These are phyloP conservation scores for Rotaria sp. DNA, from an alignment of 2,888 invertebrate species.

Conservation along the genomic window DNA sequence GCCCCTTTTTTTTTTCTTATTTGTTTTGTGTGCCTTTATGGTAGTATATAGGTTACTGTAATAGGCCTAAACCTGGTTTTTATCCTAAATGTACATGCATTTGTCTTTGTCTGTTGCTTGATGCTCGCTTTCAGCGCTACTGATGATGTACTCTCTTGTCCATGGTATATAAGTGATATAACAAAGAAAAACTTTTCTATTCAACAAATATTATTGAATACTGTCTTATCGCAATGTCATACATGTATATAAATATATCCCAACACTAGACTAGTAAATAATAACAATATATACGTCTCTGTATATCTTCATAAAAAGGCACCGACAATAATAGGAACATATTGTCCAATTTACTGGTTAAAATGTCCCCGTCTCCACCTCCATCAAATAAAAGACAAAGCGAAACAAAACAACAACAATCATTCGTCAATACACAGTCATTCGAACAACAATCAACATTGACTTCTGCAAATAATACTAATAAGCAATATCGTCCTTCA, in stretches of 20 bases:
- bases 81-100: background rate
- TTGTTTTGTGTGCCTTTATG: background rate
- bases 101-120: background rate
- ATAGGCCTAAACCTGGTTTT: background rate
- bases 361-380: background rate
- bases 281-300: background rate
- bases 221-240: background rate
- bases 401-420: background rate
- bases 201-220: background rate
- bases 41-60: background rate
- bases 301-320: background rate
- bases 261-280: background rate
- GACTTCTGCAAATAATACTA: background rate
- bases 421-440: background rate
- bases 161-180: background rate
- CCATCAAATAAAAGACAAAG: background rate
- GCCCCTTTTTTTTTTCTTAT: background rate
- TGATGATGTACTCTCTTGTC: conserved; percentile 5
- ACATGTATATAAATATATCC: background rate
- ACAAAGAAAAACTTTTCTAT: background rate
- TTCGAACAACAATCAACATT: background rate
- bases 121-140: background rate
- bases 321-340: background rate
- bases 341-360: background rate
- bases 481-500: background rate